A percentile compares a stretch with the other conserved stretches of the same genome.
phyloP scores from a whole-genome alignment of 64 coral and sea anemone species.

The Pachyseris speciosa region DNA sequence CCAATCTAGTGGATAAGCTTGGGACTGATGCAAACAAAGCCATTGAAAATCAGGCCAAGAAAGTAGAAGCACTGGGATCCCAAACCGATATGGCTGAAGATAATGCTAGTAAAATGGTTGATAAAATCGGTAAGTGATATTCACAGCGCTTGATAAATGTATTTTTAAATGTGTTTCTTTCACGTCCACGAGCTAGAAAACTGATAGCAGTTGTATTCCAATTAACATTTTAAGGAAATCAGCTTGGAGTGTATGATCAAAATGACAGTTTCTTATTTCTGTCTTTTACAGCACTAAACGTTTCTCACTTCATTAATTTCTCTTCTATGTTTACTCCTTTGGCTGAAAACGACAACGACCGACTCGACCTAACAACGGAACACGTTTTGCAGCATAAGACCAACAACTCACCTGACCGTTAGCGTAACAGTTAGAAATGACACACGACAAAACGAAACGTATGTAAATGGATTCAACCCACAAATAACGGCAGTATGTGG shows the following conservation, averaged over 20 bases:
- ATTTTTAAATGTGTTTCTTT: too few relatives aligned
- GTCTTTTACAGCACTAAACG: too few relatives aligned
- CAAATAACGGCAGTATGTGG: too few relatives aligned
- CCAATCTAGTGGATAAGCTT: slow-evolving; percentile 11
- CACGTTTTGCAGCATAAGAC: slow-evolving; percentile 16
- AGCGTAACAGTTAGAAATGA: not conserved
- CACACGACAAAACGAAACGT: not conserved
- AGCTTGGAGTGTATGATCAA: too few relatives aligned
- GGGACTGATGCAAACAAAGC: slow-evolving; percentile 18
- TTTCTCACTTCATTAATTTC: too few relatives aligned
- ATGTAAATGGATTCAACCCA: too few relatives aligned
- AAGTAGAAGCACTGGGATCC: not conserved
- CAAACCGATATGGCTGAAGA: not conserved
- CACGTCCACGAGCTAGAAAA: too few relatives aligned
- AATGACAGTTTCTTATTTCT: too few relatives aligned
- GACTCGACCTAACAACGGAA: slow-evolving; percentile 31
- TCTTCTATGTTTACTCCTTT: not conserved
- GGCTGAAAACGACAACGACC: not conserved
- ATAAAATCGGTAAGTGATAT: slow-evolving; percentile 37
- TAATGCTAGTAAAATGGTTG: slow-evolving; percentile 18
- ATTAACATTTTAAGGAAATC: too few relatives aligned
- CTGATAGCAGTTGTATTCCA: too few relatives aligned
- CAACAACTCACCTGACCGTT: not conserved
- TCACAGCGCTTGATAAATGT: too few relatives aligned
- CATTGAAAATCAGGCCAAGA: slow-evolving; percentile 20